Evolutionary conservation across 2,888 invertebrate species (phyloP), one percentile per base, ranked within the genome.

Genomic region (Scaptomyza tumidula): DNA sequence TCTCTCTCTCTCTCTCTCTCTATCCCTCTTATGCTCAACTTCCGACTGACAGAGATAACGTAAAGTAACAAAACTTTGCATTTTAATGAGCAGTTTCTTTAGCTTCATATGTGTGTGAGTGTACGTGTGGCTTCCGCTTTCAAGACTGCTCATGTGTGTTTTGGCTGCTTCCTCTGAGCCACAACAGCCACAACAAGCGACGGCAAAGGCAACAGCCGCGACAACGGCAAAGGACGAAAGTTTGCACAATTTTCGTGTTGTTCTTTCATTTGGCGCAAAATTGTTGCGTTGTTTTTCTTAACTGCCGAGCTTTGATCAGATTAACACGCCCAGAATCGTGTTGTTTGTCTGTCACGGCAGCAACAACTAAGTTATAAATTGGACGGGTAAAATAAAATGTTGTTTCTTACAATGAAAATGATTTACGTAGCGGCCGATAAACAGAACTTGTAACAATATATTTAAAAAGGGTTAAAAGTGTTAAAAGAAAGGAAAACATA

Each of bases 21-120:
- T 7, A 3, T 7, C n/a, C 6, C 37, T 0, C 14, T 14, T 7
- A 7, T 41, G 57, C 19, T 63, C 54, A 64, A 78, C 78, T 86
- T 86, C 68, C 70, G 75, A 27, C 57, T 71, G 59, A 45, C 62
- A 75, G 78, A 77, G 80, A 76, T 80, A 78, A 75, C 59, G 63
- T 57, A 56, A 45, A 52, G 60, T 49, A 58, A 67, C 43, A 74
- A 88, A 86, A 86, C 81, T 86, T 84, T 86, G 87, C 85, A 86
- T 88, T 79, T 72, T 86, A 84, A 86, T 86, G 87, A 86, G 79
- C 80, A 77, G 87, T 87, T 86, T 75, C 85, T 86, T 82, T 74
- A 43, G 45, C 62, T 59, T 31, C 53, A 52, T 61, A 41, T 60
- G 58, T 57, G 54, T 60, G 37, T 58, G 43, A 37, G 43, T 54